phyloP scores from a whole-genome alignment of 2,888 invertebrate species.

The Isotomurus palustris region DNA sequence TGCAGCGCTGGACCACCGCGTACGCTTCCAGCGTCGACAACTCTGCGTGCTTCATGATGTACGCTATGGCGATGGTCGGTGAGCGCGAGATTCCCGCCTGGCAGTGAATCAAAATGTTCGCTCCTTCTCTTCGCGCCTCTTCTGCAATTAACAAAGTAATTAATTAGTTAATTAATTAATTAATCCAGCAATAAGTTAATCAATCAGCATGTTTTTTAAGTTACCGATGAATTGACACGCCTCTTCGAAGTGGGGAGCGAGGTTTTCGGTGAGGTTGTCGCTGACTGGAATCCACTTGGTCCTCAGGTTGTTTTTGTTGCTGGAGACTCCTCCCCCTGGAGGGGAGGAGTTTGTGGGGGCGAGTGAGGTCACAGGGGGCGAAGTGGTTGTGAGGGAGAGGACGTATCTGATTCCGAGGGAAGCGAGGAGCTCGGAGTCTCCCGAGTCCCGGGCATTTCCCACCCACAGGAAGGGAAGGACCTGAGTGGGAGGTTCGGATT shows the following conservation, averaged over 20 bases:
- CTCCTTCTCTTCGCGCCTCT: slow-evolving; percentile 64
- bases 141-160: slow-evolving; percentile 55
- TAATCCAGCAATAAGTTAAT: no score
- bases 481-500: slow-evolving; percentile 59
- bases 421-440: slow-evolving; percentile 54
- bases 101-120: slow-evolving; percentile 83
- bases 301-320: slow-evolving; percentile 1
- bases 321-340: background rate
- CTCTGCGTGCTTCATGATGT: slow-evolving; percentile 82
- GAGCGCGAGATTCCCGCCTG: slow-evolving; percentile 93
- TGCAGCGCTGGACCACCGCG: slow-evolving; percentile 74
- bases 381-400: slow-evolving; percentile 35
- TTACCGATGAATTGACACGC: slow-evolving; percentile 81
- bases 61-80: slow-evolving; percentile 91
- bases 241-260: slow-evolving; percentile 82
- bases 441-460: slow-evolving; percentile 58
- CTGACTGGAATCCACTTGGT: slow-evolving; percentile 61
- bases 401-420: slow-evolving; percentile 45
- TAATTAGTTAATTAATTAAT: slow-evolving; percentile 3
- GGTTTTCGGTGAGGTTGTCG: slow-evolving; percentile 78
- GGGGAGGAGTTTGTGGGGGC: background rate
- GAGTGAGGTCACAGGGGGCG: no score
- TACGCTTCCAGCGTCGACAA: slow-evolving; percentile 81
- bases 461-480: slow-evolving; percentile 58
- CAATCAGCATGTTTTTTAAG: no score